A percentile compares a stretch with the other conserved stretches of the same genome.
These are phyloP conservation scores for Fissipunctia ypsillon DNA, from an alignment of 2,888 invertebrate genomes.

Conservation along the genomic window DNA sequence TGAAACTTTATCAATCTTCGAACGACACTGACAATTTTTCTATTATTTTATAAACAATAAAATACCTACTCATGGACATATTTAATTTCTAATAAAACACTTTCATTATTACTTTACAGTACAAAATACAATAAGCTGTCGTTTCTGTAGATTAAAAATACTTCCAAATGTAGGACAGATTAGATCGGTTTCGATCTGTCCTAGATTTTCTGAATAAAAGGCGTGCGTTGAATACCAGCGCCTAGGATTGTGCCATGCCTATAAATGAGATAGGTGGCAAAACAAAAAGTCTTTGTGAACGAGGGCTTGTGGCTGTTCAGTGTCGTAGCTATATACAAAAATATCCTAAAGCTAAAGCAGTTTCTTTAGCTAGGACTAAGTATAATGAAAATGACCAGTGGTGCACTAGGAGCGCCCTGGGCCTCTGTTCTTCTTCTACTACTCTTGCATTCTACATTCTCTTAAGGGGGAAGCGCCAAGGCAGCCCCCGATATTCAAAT, in stretches of 20 bases:
- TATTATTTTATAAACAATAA: constrained; percentile 50
- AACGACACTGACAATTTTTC: constrained; percentile 14
- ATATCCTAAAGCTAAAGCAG: not conserved
- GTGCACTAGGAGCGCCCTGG: not conserved
- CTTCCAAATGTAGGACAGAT: constrained; percentile 40
- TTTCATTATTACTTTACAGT: constrained; percentile 56
- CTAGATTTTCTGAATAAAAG: constrained; percentile 31
- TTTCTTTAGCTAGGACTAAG: too few species aligned
- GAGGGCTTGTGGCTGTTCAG: not conserved
- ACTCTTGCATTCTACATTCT: not conserved
- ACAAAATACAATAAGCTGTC: constrained; percentile 51
- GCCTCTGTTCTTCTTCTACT: too few species aligned
- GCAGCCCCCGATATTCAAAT: too few species aligned
- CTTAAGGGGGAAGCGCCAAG: too few species aligned
- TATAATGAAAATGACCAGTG: too few species aligned
- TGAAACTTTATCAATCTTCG: not conserved
- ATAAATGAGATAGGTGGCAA: constrained; percentile 4
- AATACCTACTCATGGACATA: constrained; percentile 47
- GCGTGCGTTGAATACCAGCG: constrained; percentile 12
- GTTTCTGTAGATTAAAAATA: constrained; percentile 55
- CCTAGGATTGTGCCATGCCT: constrained; percentile 10
- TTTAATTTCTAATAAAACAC: constrained; percentile 40
- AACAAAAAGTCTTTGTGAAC: not conserved
- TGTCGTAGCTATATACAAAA: not conserved
- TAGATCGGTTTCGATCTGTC: constrained; percentile 26